Conservation (phyloP, 2,888 invertebrate genomes). For the Pachydiplax longipennis region DNA sequence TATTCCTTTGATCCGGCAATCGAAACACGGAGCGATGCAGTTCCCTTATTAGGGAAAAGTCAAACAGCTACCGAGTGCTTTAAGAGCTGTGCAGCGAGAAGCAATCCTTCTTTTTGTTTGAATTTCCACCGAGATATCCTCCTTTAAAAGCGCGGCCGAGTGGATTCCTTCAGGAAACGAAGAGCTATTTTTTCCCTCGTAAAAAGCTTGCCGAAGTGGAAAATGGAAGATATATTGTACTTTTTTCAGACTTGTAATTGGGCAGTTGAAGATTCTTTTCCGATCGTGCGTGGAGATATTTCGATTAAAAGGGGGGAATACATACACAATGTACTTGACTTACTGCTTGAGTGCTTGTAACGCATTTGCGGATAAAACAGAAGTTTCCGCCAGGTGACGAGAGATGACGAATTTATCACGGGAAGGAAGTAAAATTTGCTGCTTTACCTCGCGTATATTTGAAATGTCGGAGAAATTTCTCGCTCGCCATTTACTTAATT, state of each 20-base stretch:
- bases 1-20: neutral
- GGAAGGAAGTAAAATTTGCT: too few relatives aligned
- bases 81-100: neutral
- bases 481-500: too few relatives aligned
- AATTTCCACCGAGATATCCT: neutral
- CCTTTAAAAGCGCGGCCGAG: neutral
- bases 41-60: constrained; percentile 13
- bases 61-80: neutral
- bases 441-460: too few relatives aligned
- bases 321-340: neutral
- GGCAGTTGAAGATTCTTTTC: neutral
- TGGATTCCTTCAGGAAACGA: neutral
- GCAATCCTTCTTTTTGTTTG: neutral
- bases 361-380: too few relatives aligned
- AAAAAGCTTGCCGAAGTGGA: neutral
- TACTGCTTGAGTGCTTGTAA: too few relatives aligned
- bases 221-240: neutral
- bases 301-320: neutral
- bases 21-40: constrained; percentile 5
- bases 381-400: too few relatives aligned
- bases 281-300: neutral
- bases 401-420: too few relatives aligned
- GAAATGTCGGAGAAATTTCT: too few relatives aligned
- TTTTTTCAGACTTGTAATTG: neutral
- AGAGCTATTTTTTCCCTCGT: neutral